Base-by-base conservation (phyloP, 2,888 invertebrate species). In the Globia sparganii region DNA sequence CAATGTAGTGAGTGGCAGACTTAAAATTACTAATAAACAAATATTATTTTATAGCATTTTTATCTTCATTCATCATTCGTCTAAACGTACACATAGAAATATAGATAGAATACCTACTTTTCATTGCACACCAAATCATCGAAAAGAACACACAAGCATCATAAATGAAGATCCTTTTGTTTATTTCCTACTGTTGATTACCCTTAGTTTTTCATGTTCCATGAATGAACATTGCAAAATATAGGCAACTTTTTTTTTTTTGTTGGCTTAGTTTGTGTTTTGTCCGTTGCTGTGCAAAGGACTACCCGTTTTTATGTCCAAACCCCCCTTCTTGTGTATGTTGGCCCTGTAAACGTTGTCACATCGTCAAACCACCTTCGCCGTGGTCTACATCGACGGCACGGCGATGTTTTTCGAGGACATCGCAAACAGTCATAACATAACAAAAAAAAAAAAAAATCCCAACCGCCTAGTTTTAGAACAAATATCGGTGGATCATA, bases 21-120 rank as follows among this genome's bases (percentile, higher is more conserved):
- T 67, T 69, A 46, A 77, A 46, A 61, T 46, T 28, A 4, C n/a
- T 72, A 43, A 65, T 77, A 62, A 74, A 59, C 21, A 46, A 40
- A 75, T 28, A 31, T 67, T 71, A 6, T 25, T 83, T 37, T 40
- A 46, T 31, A 15, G 4, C 28, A 69, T 59, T 1, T 71, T 59
- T 53, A 59, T 34, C 21, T 59, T 46, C 18, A 46, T 64, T 66
- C 8, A 1, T 15, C 53, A 56, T 40, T 37, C 37, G 5, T 53
- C 25, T 31, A 43, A 31, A 31, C 40, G 15, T 70, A 37, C 0
- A 56, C 21, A 37, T 56, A n/a, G 15, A 6, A 53, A 18, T 11
- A n/a, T 56, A 21, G 4, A 56, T 25, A 40, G 4, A 43, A 3
- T 31, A 68, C n/a, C n/a, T n/a, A n/a, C 11, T 11, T 11, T 34